Conservation (phyloP, 2,797 vertebrate species). For the Danio aesculapii region DNA sequence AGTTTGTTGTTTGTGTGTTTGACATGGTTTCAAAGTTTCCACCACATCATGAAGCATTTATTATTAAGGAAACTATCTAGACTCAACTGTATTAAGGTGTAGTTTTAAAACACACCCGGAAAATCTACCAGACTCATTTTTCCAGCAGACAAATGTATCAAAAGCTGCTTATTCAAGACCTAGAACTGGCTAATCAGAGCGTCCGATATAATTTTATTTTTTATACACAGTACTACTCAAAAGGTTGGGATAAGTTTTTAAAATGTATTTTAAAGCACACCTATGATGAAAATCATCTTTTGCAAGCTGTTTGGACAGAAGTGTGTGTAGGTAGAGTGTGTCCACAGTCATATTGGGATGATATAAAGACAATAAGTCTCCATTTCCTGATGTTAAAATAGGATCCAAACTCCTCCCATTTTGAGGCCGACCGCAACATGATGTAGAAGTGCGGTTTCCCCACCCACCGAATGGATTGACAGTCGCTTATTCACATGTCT, state of each 20-base stretch:
- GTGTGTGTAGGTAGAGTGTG: too few species aligned
- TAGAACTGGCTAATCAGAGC: neutral
- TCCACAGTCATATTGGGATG: too few species aligned
- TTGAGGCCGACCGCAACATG: too few species aligned
- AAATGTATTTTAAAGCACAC: too few species aligned
- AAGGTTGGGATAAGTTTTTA: neutral
- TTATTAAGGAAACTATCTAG: neutral
- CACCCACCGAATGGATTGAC: too few species aligned
- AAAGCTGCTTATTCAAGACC: neutral
- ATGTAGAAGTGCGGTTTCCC: too few species aligned
- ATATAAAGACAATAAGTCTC: too few species aligned
- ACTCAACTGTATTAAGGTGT: neutral
- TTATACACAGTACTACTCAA: neutral
- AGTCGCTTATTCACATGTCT: too few species aligned
- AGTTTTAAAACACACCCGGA: constrained; percentile 1
- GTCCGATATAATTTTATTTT: neutral
- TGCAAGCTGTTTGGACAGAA: too few species aligned
- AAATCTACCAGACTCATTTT: neutral
- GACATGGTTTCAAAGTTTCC: constrained; percentile 1
- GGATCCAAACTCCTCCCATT: too few species aligned
- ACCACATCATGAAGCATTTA: neutral
- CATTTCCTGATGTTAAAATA: too few species aligned
- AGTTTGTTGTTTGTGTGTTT: constrained; percentile 17
- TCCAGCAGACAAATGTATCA: neutral
- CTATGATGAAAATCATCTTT: too few species aligned